phyloP scores from a whole-genome alignment of 2,113 vertebrate species.

The Ancistrus triradiatus region DNA sequence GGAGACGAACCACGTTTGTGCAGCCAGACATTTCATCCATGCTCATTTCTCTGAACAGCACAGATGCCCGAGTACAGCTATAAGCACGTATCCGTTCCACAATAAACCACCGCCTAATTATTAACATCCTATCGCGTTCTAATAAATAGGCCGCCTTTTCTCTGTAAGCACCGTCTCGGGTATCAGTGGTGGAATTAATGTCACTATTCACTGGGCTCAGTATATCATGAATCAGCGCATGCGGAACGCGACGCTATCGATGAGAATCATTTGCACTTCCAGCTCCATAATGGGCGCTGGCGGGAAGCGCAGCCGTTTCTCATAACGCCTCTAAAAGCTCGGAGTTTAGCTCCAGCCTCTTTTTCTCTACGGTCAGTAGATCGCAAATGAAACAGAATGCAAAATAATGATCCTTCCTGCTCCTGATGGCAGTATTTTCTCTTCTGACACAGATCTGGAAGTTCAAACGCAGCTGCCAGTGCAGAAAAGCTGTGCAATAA shows the following conservation, averaged over 20 bases:
- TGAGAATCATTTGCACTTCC: constrained; percentile 43
- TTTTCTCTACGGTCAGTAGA: neutral
- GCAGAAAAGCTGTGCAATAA: neutral
- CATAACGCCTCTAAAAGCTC: neutral
- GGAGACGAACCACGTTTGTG: neutral
- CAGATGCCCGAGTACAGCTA: neutral
- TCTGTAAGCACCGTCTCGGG: constrained; percentile 43
- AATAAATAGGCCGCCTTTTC: constrained; percentile 50
- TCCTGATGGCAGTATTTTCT: neutral
- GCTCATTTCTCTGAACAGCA: neutral
- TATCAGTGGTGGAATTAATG: constrained; percentile 37
- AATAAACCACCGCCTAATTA: constrained; percentile 40
- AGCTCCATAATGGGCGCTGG: constrained; percentile 33
- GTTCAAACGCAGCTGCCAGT: neutral
- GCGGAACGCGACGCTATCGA: constrained; percentile 38
- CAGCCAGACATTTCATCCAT: no score
- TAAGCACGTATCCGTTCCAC: constrained; percentile 35
- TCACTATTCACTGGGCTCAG: constrained; percentile 38
- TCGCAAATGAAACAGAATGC: constrained; percentile 8
- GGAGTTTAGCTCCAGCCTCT: constrained; percentile 10
- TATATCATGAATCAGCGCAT: constrained; percentile 49
- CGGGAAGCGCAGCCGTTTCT: neutral
- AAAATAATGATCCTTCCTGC: constrained; percentile 3
- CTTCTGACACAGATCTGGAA: neutral
- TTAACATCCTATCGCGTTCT: constrained; percentile 48